Evolutionary conservation across 2,888 invertebrate genomes (phyloP), one percentile per base, ranked within the genome.

Genomic region (Alentia gelatinosa): DNA sequence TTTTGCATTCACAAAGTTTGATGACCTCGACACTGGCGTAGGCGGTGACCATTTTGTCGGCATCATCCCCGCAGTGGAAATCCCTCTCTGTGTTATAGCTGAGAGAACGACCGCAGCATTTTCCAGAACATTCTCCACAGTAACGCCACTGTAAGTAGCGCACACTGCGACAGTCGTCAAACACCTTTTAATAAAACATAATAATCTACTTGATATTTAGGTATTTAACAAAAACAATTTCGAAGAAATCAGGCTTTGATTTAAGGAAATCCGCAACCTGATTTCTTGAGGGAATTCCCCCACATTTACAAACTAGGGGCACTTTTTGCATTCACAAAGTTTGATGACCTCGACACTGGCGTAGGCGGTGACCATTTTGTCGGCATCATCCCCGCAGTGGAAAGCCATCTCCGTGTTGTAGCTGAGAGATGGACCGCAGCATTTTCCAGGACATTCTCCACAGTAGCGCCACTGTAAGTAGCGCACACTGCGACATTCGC

Each of bases 91-190:
- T 30, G 74, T 79, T 90, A 30, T 83, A 47, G 23, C 74, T 74
- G 23, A 42, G 23, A 12, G 47, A n/a, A 23, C 79, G 90, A 26
- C n/a, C 23, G 83, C 90, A 90, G 83, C 90, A 90, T 50, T 23
- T 75, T 5, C 90, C 90, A 3, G 91, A 90, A 68, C 91, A 92
- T 30, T 50, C 37, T 5, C 91, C 91, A 26, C 91, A 92, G 63
- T 91, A 84, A 7, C 89, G 47, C 90, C 89, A 91, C 33, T 86
- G 26, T n/a, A 50, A 26, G 33, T n/a, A 19, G 12, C 33, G 19
- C 12, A 68, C 26, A 30, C 83, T 63, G 26, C 89, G 42, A 47
- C 91, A 92, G 40, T 56, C 79, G 9, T 56, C 89, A 39, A 86
- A 90, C n/a, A 39, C 30, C 40, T n/a, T n/a, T n/a, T n/a, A n/a